phyloP scores from a whole-genome alignment of 2,888 invertebrate species.

The Drosophila ezoana region DNA sequence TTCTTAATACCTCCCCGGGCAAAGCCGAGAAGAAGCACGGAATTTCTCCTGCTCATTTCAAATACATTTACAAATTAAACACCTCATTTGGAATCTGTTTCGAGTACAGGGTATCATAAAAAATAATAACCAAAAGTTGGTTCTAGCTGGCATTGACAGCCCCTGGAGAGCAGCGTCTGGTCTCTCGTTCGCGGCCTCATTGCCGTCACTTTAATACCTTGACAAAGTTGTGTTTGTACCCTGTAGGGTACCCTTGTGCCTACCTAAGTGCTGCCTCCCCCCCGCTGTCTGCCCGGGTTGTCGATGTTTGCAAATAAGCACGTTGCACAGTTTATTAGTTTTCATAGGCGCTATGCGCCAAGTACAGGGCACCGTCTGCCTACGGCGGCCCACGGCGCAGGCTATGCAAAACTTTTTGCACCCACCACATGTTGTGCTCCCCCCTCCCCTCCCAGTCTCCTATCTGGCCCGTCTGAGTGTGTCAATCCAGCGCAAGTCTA shows the following conservation, averaged over 20 bases:
- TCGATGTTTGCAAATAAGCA: constrained; percentile 75
- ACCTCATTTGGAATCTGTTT: neutral
- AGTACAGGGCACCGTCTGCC: constrained; percentile 11
- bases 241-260: constrained; percentile 15
- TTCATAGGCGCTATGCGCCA: constrained; percentile 60
- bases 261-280: constrained; percentile 11
- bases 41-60: neutral
- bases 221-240: constrained; percentile 45
- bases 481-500: constrained; percentile 64
- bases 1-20: no score
- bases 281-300: constrained; percentile 15
- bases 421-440: constrained; percentile 6
- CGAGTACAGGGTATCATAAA: constrained; percentile 21
- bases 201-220: constrained; percentile 44
- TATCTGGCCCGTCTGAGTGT: constrained; percentile 9
- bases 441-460: neutral
- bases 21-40: no score
- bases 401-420: constrained; percentile 55
- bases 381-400: constrained; percentile 41
- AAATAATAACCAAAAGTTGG: constrained; percentile 23
- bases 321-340: constrained; percentile 78
- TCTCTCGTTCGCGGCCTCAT: constrained; percentile 5
- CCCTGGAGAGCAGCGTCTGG: constrained; percentile 14
- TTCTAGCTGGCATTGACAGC: constrained; percentile 27
- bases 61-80: neutral